A percentile compares a stretch with the other conserved stretches of the same genome.
Evolutionary conservation across 92 coral and sea anemone species (phyloP).

Genomic region (Palythoa grandis): DNA sequence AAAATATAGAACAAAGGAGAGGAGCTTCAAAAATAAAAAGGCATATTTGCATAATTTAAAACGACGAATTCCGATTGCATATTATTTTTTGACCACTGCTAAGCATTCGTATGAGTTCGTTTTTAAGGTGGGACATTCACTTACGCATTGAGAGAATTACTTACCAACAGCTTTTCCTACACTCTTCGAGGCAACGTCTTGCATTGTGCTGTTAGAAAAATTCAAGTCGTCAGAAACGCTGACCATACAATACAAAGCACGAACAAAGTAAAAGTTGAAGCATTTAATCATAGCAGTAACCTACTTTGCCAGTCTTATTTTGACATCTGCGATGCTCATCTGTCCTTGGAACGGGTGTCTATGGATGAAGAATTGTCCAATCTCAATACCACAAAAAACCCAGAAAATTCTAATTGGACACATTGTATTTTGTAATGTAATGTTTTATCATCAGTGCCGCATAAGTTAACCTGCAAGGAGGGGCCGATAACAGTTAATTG

Average conservation of each 20-base stretch:
- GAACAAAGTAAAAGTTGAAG: background rate
- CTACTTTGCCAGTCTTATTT: slow-evolving; percentile 80
- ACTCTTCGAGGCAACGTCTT: slow-evolving; percentile 75
- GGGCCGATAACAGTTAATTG: too few relatives aligned
- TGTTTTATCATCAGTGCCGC: background rate
- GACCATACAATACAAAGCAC: background rate
- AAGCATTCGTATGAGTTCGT: too few relatives aligned
- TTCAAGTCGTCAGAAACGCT: background rate
- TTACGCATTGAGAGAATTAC: background rate
- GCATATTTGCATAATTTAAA: too few relatives aligned
- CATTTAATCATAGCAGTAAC: slow-evolving; percentile 7
- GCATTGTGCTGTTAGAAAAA: slow-evolving; percentile 62
- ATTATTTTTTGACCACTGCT: too few relatives aligned
- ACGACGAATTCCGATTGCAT: too few relatives aligned
- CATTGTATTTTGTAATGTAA: too few relatives aligned
- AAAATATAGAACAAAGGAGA: too few relatives aligned
- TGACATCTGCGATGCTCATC: slow-evolving; percentile 79
- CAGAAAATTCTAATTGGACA: too few relatives aligned
- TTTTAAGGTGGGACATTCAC: too few relatives aligned
- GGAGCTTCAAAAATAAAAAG: too few relatives aligned
- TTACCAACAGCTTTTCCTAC: slow-evolving; percentile 82
- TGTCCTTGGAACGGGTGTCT: slow-evolving; percentile 96
- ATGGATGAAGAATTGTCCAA: background rate
- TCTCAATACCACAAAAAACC: background rate
- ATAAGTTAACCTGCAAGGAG: too few relatives aligned